Conservation (phyloP, 2,113 vertebrate genomes). For the Rousettus leschenaultii region DNA sequence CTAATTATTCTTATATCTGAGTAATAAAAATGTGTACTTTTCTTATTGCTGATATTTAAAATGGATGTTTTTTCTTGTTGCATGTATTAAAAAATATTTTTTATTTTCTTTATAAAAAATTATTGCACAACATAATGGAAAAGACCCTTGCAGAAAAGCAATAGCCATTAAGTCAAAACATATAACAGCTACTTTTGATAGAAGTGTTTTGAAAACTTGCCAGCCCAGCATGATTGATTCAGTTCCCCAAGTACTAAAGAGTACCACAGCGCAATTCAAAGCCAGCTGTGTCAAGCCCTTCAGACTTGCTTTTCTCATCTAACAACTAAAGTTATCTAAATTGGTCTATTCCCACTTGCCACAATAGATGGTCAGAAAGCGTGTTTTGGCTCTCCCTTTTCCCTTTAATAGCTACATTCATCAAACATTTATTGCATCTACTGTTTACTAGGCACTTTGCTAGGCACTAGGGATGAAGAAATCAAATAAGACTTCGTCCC, state of each 20-base stretch:
- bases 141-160: not conserved
- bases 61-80: not conserved
- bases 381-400: not conserved
- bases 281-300: slow-evolving; percentile 20
- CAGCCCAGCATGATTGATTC: not conserved
- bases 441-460: slow-evolving; percentile 46
- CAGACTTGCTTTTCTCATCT: slow-evolving; percentile 45
- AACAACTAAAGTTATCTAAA: slow-evolving; percentile 50
- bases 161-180: not conserved
- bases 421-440: slow-evolving; percentile 52
- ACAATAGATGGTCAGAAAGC: slow-evolving; percentile 39
- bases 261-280: slow-evolving; percentile 26
- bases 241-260: not conserved
- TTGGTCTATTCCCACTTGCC: slow-evolving; percentile 54
- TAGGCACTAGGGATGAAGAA: slow-evolving; percentile 48
- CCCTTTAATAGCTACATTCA: slow-evolving; percentile 43
- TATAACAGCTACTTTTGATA: not conserved
- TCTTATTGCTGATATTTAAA: not conserved
- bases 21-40: not conserved
- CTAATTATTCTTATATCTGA: not conserved
- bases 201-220: not conserved
- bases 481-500: slow-evolving; percentile 27
- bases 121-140: not conserved
- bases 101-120: not conserved
- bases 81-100: not conserved